Conservation (phyloP, 2,113 vertebrate genomes). For the Urocitellus parryii region DNA sequence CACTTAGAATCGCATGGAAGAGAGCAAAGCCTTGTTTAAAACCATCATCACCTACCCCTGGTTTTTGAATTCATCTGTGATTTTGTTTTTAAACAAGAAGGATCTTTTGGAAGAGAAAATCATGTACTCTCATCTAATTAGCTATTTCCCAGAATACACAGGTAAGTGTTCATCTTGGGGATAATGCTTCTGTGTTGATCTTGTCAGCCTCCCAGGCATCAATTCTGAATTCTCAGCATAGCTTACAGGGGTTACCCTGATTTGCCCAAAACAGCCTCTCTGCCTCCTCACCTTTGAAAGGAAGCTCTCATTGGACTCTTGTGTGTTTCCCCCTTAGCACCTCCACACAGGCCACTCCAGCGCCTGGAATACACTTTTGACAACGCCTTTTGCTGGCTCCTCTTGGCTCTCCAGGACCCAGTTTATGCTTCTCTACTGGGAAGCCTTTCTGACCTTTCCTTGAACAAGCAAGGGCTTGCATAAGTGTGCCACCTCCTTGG, state of each 20-base stretch:
- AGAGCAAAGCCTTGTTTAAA: constrained; percentile 94
- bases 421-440: not conserved
- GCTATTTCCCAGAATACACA: constrained; percentile 91
- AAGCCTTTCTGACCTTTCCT: not conserved
- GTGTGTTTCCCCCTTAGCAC: too few relatives aligned
- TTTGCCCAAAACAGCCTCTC: not conserved
- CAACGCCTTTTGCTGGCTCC: not conserved
- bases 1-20: constrained; percentile 91
- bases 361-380: too few relatives aligned
- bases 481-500: not conserved
- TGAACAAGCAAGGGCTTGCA: too few relatives aligned
- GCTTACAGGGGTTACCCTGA: not conserved
- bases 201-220: not conserved
- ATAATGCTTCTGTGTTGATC: not conserved
- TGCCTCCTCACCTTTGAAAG: not conserved
- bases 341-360: not conserved
- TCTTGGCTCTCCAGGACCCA: not conserved
- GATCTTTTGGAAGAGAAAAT: constrained; percentile 95
- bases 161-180: constrained; percentile 83
- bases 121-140: constrained; percentile 89
- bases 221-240: not conserved
- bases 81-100: constrained; percentile 95
- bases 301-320: not conserved
- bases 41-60: constrained; percentile 90
- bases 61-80: constrained; percentile 93